These are phyloP conservation scores for Caranx ignobilis DNA, from an alignment of 2,113 vertebrate genomes.

Conservation along the genomic window DNA sequence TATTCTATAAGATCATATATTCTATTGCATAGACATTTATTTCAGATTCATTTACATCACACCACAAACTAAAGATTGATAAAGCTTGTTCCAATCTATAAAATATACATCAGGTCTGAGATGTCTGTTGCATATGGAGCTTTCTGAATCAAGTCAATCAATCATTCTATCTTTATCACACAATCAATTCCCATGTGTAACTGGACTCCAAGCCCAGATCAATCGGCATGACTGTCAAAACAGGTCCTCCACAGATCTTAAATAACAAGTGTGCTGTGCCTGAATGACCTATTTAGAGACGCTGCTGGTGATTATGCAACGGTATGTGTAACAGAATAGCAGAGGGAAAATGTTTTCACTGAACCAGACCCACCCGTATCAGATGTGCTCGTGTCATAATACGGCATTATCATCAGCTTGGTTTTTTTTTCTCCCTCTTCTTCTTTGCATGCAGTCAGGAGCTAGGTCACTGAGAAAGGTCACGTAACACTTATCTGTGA, in stretches of 20 bases:
- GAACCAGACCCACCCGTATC: constrained; percentile 63
- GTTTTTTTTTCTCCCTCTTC: neutral
- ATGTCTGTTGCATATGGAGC: neutral
- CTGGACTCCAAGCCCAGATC: constrained; percentile 54
- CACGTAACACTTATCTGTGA: neutral
- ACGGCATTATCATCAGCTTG: constrained; percentile 8
- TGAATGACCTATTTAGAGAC: constrained; percentile 71
- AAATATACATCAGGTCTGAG: neutral
- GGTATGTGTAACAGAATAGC: constrained; percentile 69
- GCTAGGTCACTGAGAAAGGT: neutral
- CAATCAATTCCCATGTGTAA: constrained; percentile 72
- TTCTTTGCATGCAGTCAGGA: constrained; percentile 14
- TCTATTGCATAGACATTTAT: neutral
- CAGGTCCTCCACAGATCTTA: constrained; percentile 66
- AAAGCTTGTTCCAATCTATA: neutral
- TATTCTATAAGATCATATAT: too few relatives aligned
- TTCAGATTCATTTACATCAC: neutral
- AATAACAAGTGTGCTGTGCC: constrained; percentile 68
- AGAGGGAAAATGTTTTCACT: constrained; percentile 67
- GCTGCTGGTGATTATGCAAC: constrained; percentile 75
- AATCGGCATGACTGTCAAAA: constrained; percentile 70
- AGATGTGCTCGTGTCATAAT: constrained; percentile 55
- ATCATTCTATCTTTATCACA: constrained; percentile 61
- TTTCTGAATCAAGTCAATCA: constrained; percentile 45
- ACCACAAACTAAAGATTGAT: neutral